Percentiles rank a stretch among this genome's conserved stretches.
phyloP scores from a whole-genome alignment of 37 sponge, comb jelly and placozoan species.

The Crambe crambe region DNA sequence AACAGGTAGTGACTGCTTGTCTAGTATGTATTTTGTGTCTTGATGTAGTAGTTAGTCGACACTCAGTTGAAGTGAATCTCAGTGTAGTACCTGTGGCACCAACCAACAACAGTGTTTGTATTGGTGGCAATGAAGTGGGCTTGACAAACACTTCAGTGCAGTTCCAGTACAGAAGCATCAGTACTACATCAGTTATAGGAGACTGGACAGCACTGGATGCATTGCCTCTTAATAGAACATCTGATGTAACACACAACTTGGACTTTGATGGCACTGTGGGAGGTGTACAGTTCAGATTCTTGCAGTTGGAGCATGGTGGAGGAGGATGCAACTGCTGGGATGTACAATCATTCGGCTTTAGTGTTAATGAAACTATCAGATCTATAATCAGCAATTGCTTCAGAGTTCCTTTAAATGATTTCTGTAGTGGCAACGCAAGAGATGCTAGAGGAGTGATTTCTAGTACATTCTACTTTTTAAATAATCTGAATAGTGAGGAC shows the following conservation, averaged over 20 bases:
- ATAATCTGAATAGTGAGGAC: too few relatives aligned
- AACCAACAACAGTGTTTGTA: not conserved
- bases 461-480: not conserved
- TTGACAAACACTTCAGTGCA: not conserved
- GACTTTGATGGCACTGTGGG: not conserved
- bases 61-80: too few relatives aligned
- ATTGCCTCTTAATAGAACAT: not conserved
- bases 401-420: not conserved
- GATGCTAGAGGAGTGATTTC: slow-evolving; percentile 4
- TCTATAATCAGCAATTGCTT: not conserved
- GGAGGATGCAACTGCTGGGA: not conserved
- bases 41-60: not conserved
- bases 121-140: not conserved
- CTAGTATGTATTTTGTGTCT: not conserved
- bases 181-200: not conserved
- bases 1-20: not conserved
- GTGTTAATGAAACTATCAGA: too few relatives aligned
- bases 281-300: not conserved
- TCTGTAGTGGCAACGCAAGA: not conserved
- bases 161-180: not conserved
- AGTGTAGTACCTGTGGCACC: not conserved
- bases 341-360: not conserved
- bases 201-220: not conserved
- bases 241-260: not conserved
- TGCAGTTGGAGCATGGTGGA: slow-evolving; percentile 14